These are phyloP conservation scores for Neomonachus schauinslandi DNA, from an alignment of 2,113 vertebrate genomes.

Conservation along the genomic window DNA sequence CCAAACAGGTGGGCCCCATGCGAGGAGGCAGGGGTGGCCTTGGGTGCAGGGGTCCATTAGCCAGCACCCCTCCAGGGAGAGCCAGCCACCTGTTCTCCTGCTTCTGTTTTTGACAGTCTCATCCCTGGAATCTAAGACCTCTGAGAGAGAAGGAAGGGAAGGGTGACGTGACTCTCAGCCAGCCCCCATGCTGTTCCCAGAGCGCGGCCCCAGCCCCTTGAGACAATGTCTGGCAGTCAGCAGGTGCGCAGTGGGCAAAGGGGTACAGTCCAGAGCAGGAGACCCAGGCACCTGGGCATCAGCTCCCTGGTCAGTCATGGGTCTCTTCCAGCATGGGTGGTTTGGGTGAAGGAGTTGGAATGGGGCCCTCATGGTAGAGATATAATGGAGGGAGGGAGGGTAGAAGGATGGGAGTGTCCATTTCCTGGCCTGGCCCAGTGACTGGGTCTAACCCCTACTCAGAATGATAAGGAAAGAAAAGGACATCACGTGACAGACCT, in stretches of 20 bases:
- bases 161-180: not conserved
- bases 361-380: not conserved
- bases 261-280: not conserved
- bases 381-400: not conserved
- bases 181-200: not conserved
- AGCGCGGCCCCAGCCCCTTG: not conserved
- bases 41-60: too few relatives aligned
- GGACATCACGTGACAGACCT: not conserved
- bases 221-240: not conserved
- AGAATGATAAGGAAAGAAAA: not conserved
- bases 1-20: not conserved
- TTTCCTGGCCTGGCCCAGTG: not conserved
- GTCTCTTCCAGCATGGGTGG: not conserved
- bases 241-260: not conserved
- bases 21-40: not conserved
- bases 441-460: not conserved
- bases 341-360: not conserved
- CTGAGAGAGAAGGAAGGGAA: not conserved
- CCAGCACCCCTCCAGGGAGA: not conserved
- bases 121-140: not conserved
- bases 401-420: not conserved
- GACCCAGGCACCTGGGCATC: too few relatives aligned
- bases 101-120: not conserved
- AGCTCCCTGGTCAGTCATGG: not conserved
- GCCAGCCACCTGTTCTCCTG: not conserved